Conservation (phyloP, 2,113 vertebrate genomes). For the Athene noctua region DNA sequence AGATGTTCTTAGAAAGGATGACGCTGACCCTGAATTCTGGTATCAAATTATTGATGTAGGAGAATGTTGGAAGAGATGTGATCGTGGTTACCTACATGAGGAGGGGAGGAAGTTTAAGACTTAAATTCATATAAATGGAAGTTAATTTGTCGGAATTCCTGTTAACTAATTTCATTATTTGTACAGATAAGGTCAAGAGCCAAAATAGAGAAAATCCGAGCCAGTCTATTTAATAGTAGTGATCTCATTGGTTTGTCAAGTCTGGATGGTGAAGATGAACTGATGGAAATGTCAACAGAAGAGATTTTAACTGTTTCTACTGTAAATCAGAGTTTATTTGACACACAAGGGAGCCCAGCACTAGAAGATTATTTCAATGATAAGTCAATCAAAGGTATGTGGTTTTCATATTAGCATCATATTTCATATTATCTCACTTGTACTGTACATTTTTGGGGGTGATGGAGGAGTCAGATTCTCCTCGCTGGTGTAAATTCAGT, state of each 20-base stretch:
- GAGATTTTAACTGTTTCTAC: conserved; percentile 97
- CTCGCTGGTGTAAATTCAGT: neutral
- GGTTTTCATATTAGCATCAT: neutral
- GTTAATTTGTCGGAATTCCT: neutral
- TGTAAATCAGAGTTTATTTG: conserved; percentile 97
- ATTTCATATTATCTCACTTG: neutral
- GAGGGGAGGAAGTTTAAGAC: no score
- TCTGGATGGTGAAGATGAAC: conserved; percentile 93
- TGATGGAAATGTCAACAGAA: conserved; percentile 97
- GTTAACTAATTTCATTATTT: neutral
- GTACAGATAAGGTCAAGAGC: conserved; percentile 91
- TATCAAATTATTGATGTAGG: neutral
- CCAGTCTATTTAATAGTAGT: conserved; percentile 96
- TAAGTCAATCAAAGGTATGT: conserved; percentile 89
- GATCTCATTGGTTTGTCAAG: conserved; percentile 95
- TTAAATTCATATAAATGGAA: neutral
- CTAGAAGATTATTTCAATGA: conserved; percentile 95
- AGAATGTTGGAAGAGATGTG: neutral
- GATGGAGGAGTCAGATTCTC: neutral
- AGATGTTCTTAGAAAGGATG: neutral
- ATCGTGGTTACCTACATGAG: neutral
- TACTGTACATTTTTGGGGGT: neutral
- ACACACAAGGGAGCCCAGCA: conserved; percentile 94
- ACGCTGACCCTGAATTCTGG: neutral
- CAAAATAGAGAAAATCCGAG: conserved; percentile 97